Evolutionary conservation across 2,113 vertebrate genomes (phyloP).

Genomic region (Scopus umbretta): DNA sequence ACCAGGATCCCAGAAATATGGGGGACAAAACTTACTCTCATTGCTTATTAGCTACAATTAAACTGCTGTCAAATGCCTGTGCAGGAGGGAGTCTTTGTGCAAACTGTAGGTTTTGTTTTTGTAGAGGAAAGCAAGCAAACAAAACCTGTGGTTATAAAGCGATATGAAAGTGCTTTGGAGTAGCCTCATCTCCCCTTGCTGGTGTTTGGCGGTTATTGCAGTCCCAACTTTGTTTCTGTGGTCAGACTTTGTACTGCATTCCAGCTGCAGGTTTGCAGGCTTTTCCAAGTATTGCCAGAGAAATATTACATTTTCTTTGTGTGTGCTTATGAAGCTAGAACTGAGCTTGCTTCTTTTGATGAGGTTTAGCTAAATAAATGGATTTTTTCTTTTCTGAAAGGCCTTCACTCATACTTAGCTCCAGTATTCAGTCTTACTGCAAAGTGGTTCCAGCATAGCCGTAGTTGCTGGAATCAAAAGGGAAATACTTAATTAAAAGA

Average conservation of each 20-base stretch:
- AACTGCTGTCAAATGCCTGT: not conserved
- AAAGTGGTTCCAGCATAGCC: not conserved
- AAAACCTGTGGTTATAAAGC: not conserved
- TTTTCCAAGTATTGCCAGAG: not conserved
- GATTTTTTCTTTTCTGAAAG: not conserved
- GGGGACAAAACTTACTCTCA: not conserved
- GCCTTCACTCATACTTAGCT: not conserved
- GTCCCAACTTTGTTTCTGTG: not conserved
- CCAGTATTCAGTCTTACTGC: not conserved
- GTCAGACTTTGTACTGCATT: not conserved
- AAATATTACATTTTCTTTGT: not conserved
- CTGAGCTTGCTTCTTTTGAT: not conserved
- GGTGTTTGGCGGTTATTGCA: constrained; percentile 30
- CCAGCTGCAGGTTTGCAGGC: not conserved
- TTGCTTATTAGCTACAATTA: not conserved
- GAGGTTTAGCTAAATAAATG: not conserved
- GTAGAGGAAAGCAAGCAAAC: not conserved
- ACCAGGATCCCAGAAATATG: not conserved
- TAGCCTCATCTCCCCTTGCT: constrained; percentile 55
- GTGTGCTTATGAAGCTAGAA: not conserved
- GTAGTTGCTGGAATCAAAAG: not conserved
- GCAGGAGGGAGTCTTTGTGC: not conserved
- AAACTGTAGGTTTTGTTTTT: not conserved
- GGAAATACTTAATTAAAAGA: not conserved
- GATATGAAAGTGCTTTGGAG: not conserved